Percentiles rank a stretch among this genome's conserved stretches.
Evolutionary conservation across 2,113 vertebrate genomes (phyloP).

Genomic region (Theropithecus gelada): DNA sequence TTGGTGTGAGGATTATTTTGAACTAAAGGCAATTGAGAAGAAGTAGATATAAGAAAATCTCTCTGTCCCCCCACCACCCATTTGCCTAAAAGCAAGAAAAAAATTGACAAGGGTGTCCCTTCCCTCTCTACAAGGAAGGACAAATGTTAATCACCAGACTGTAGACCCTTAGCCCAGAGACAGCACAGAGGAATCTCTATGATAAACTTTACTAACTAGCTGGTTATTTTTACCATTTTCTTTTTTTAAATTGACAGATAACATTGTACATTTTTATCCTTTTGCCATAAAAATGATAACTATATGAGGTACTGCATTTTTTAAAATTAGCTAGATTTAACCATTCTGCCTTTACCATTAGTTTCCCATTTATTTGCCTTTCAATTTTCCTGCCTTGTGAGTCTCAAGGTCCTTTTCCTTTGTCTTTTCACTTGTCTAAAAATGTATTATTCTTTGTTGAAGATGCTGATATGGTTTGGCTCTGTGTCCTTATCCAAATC

Average conservation of each 20-base stretch:
- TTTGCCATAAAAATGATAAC: not conserved
- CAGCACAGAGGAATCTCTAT: not conserved
- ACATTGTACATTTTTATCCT: not conserved
- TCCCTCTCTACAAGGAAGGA: not conserved
- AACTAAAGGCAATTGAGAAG: not conserved
- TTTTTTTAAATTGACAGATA: not conserved
- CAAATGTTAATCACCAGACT: not conserved
- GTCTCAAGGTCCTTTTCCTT: not conserved
- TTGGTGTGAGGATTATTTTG: not conserved
- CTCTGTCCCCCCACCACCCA: not conserved
- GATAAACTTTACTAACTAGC: not conserved
- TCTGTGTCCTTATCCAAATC: too few relatives aligned
- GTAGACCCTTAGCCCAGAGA: not conserved
- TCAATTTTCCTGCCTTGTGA: not conserved
- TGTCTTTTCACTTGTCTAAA: not conserved
- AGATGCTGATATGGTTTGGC: too few relatives aligned
- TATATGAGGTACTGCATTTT: not conserved
- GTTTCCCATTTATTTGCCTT: not conserved
- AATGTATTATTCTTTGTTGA: not conserved
- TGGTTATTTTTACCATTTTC: not conserved
- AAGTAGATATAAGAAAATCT: not conserved
- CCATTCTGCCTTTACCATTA: not conserved
- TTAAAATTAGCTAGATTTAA: not conserved
- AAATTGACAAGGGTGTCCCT: not conserved
- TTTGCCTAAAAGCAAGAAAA: not conserved